Evolutionary conservation across 2,113 vertebrate species (phyloP), one percentile per base, ranked within the genome.

Genomic region (Dipodomys merriami): DNA sequence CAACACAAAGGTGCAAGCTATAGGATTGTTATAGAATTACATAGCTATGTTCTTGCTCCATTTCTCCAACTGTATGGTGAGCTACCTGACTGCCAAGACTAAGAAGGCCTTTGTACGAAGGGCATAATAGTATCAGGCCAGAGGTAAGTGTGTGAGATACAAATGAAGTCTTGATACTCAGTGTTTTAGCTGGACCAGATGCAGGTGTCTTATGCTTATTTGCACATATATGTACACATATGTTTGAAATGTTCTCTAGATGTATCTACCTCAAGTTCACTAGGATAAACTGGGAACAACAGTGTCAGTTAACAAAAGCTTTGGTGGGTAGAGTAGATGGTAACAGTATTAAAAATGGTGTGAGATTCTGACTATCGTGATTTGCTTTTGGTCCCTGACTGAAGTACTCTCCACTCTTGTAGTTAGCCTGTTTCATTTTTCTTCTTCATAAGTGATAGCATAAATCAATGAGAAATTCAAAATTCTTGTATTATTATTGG

Each of bases 381-480:
- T 91, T 94, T 84, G 53, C 27, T 5, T 94, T 69, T 71, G 23
- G 57, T 67, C 53, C 46, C 67, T 46, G 53, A 71, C 16, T 89
- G 19, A 22, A 53, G 82, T 10, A 72, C 22, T 44, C n/a, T 19
- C 78, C 5, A 46, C 33, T 86, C 10, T 76, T 23, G 67, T 20
- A 22, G 35, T 12, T 76, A 35, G 27, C 10, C 60, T 85, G 5
- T 62, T 87, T 91, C 27, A 44, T 57, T 83, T 92, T 77, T 71
- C 44, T 35, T 62, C 65, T 83, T 76, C 23, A 44, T 76, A 16
- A 74, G 18, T 79, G 67, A 82, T 79, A n/a, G 16, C 13, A 72
- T 76, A 67, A 88, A 23, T 87, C 69, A 93, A 92, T 85, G 8
- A 91, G 57, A 94, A 96, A 88, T 53, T n/a, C 27, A 88, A 6